Percentiles rank a stretch among this genome's conserved stretches.
phyloP scores from a whole-genome alignment of 1,140 invertebrate species.

The Drosophila busckii region DNA sequence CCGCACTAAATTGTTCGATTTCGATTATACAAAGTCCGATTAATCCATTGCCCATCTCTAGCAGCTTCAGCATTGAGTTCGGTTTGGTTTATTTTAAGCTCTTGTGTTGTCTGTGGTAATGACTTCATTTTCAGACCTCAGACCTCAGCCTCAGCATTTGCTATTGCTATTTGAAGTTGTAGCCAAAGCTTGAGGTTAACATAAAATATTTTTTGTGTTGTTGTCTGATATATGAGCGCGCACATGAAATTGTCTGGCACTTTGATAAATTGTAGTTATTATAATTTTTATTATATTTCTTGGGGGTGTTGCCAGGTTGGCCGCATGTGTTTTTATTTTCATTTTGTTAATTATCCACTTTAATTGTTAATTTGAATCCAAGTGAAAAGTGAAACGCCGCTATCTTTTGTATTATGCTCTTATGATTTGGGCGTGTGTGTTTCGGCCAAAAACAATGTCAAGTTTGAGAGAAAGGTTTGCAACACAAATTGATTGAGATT shows the following conservation, averaged over 20 bases:
- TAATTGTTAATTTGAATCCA: constrained; percentile 70
- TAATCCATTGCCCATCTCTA: constrained; percentile 15
- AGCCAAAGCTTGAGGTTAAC: neutral
- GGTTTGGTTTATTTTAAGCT: constrained; percentile 7
- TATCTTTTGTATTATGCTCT: constrained; percentile 30
- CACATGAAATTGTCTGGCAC: constrained; percentile 26
- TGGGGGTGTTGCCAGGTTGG: neutral
- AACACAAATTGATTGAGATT: constrained; percentile 18
- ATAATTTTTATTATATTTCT: constrained; percentile 1
- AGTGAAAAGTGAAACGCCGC: constrained; percentile 52
- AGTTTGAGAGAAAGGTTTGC: constrained; percentile 47
- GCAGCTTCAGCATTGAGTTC: neutral
- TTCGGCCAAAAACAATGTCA: constrained; percentile 31
- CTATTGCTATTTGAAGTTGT: constrained; percentile 26
- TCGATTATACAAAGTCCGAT: too few species aligned
- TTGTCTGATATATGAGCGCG: constrained; percentile 44
- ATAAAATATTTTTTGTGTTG: constrained; percentile 29
- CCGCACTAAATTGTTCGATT: too few species aligned
- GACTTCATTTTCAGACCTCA: constrained; percentile 48
- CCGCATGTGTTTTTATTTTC: constrained; percentile 32
- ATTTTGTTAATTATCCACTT: constrained; percentile 66
- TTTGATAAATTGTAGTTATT: constrained; percentile 47
- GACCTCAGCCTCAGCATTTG: constrained; percentile 20
- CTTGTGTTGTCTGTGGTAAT: constrained; percentile 55
- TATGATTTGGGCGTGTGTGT: constrained; percentile 44